Evolutionary conservation across 2,113 vertebrate genomes (phyloP).

Genomic region (Ageneiosus marmoratus): DNA sequence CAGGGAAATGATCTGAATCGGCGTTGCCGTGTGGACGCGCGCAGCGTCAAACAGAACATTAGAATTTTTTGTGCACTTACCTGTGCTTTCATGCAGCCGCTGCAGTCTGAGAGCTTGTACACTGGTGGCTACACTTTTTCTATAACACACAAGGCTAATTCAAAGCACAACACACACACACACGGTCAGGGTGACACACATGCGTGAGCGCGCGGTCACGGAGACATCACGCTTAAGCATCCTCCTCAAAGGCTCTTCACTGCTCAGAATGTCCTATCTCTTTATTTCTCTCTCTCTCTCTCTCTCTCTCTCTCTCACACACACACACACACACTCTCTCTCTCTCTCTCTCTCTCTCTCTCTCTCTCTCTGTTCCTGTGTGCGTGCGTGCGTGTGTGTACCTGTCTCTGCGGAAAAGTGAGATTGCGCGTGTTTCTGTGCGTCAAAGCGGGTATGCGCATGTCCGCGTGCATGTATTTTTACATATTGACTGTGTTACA

Average conservation of each 20-base stretch:
- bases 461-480: too few species aligned
- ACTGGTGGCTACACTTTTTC: constrained; percentile 11
- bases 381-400: too few species aligned
- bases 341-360: too few species aligned
- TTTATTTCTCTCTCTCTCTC: too few species aligned
- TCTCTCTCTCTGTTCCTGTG: neutral
- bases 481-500: too few species aligned
- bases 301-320: too few species aligned
- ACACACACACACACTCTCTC: too few species aligned
- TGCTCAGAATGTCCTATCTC: neutral
- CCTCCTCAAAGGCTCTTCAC: constrained; percentile 13
- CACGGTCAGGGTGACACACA: neutral
- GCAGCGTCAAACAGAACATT: too few species aligned
- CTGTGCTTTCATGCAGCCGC: neutral
- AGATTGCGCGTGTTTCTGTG: too few species aligned
- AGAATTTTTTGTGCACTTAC: neutral
- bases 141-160: neutral
- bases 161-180: neutral
- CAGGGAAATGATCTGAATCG: neutral
- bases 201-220: neutral
- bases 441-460: too few species aligned
- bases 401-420: too few species aligned
- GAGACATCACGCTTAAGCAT: neutral
- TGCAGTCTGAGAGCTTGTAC: neutral
- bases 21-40: too few species aligned